A percentile compares a stretch with the other conserved stretches of the same genome.
phyloP scores from a whole-genome alignment of 2,888 invertebrate genomes.

The Cryptosula pallasiana region DNA sequence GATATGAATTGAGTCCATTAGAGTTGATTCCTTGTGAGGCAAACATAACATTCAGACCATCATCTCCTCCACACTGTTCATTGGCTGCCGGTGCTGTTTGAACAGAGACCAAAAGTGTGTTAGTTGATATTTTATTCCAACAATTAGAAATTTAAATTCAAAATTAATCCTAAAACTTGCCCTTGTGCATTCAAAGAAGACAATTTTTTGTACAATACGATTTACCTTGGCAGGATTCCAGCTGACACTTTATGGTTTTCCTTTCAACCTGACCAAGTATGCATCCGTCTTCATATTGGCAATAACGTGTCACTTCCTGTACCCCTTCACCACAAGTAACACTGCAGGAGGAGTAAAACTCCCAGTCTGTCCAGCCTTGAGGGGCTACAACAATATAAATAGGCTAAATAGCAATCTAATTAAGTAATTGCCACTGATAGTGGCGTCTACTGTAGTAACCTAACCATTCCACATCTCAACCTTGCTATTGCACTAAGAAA shows the following conservation, averaged over 20 bases:
- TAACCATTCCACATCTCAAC: too few species aligned
- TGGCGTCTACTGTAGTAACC: too few species aligned
- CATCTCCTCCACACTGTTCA: background rate
- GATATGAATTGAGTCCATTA: slow-evolving; percentile 21
- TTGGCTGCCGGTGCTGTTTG: too few species aligned
- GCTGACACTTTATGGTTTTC: slow-evolving; percentile 6
- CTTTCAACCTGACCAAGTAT: slow-evolving; percentile 1
- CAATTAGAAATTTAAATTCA: too few species aligned
- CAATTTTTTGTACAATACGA: too few species aligned
- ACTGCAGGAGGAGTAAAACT: slow-evolving; percentile 3
- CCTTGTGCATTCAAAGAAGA: too few species aligned
- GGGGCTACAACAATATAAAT: background rate
- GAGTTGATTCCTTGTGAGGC: slow-evolving; percentile 16
- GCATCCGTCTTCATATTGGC: slow-evolving; percentile 23
- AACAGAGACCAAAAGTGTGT: too few species aligned
- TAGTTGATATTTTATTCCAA: too few species aligned
- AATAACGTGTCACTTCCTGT: slow-evolving; percentile 14
- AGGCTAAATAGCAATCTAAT: too few species aligned
- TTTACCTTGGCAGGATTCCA: background rate
- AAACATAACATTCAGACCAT: slow-evolving; percentile 20
- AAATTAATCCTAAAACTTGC: too few species aligned
- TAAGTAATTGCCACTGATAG: too few species aligned
- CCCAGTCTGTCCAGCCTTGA: slow-evolving; percentile 18
- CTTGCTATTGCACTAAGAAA: too few species aligned
- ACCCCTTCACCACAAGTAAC: slow-evolving; percentile 24